phyloP scores from a whole-genome alignment of 1,140 invertebrate species.

The Mylabris phalerata region DNA sequence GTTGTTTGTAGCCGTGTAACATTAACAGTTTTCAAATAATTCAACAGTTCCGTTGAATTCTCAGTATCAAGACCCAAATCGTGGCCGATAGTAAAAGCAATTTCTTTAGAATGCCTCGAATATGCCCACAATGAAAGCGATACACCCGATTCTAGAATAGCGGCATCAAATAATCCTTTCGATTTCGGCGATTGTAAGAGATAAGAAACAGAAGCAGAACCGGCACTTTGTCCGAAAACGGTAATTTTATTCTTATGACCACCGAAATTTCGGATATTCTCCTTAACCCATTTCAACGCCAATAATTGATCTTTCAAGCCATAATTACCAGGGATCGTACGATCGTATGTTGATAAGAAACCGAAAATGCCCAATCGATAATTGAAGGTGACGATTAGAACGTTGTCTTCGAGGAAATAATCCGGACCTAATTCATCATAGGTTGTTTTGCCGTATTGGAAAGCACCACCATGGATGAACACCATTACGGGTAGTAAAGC shows the following conservation, averaged over 20 bases:
- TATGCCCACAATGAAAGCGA: not conserved
- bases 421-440: conserved; percentile 36
- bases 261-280: conserved; percentile 63
- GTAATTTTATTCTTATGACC: conserved; percentile 65
- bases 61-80: not conserved
- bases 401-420: conserved; percentile 42
- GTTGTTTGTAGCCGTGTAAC: not conserved
- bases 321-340: conserved; percentile 56
- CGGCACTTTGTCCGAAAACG: conserved; percentile 61
- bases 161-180: not conserved
- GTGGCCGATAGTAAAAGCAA: not conserved
- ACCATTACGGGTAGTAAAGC: conserved; percentile 11
- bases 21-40: not conserved
- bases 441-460: not conserved
- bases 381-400: conserved; percentile 50
- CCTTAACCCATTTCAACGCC: conserved; percentile 61
- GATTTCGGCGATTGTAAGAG: conserved; percentile 42
- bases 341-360: conserved; percentile 54
- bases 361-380: conserved; percentile 48
- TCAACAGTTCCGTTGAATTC: not conserved
- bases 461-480: conserved; percentile 7
- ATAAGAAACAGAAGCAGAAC: conserved; percentile 56
- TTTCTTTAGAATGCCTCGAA: not conserved
- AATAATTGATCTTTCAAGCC: conserved; percentile 66
- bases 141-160: not conserved